Conservation (phyloP, 2,888 invertebrate species). For the Pheosia gnoma region DNA sequence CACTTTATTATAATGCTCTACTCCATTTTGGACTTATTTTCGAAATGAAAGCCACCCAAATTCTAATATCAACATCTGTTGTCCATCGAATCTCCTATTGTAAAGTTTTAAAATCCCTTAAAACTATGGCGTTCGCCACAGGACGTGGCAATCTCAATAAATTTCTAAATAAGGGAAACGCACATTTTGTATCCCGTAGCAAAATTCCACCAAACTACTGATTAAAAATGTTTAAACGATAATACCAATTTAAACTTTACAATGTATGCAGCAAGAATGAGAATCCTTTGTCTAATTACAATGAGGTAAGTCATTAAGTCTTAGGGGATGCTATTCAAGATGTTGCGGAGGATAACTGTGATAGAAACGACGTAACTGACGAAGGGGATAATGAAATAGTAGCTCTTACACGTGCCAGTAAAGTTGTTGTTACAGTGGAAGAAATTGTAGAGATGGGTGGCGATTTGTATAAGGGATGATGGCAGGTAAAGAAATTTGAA, state of each 20-base stretch:
- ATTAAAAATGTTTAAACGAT: slow-evolving; percentile 37
- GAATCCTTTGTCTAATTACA: slow-evolving; percentile 53
- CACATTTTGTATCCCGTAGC: slow-evolving; percentile 73
- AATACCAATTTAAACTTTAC: slow-evolving; percentile 50
- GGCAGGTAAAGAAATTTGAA: slow-evolving; percentile 83
- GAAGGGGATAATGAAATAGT: slow-evolving; percentile 26
- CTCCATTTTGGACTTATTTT: neutral
- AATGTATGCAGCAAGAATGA: slow-evolving; percentile 32
- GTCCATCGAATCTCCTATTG: slow-evolving; percentile 41
- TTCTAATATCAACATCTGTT: slow-evolving; percentile 43
- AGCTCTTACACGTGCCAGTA: slow-evolving; percentile 28
- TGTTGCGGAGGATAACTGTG: slow-evolving; percentile 60
- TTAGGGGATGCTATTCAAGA: slow-evolving; percentile 79
- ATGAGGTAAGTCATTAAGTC: slow-evolving; percentile 71
- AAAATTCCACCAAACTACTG: slow-evolving; percentile 70
- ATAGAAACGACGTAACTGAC: slow-evolving; percentile 45
- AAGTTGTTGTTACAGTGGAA: slow-evolving; percentile 36
- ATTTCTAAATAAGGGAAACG: slow-evolving; percentile 76
- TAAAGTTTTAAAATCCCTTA: slow-evolving; percentile 42
- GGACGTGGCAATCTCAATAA: slow-evolving; percentile 63
- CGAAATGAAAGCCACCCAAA: neutral
- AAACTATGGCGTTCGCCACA: slow-evolving; percentile 44
- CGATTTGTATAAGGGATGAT: slow-evolving; percentile 38
- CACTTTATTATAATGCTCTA: neutral
- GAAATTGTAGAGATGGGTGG: slow-evolving; percentile 28